Conservation (phyloP, 2,797 vertebrate genomes). For the Pseudochirops cupreus region DNA sequence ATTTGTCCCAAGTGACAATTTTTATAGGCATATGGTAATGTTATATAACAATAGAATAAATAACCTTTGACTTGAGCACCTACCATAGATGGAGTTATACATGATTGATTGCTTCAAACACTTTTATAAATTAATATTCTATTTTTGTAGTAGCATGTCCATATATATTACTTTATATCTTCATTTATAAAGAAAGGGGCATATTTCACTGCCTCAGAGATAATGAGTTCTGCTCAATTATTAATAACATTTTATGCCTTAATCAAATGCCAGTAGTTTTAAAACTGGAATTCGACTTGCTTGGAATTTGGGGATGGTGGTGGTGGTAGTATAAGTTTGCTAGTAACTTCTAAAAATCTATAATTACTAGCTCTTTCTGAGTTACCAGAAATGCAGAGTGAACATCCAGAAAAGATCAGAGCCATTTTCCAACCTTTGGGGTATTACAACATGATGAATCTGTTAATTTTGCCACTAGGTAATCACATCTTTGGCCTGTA, state of each 20-base stretch:
- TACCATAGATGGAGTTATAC: neutral
- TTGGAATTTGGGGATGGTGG: constrained; percentile 27
- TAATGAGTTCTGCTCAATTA: neutral
- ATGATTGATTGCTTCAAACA: neutral
- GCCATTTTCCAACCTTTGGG: constrained; percentile 9
- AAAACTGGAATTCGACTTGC: constrained; percentile 23
- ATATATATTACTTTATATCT: constrained; percentile 25
- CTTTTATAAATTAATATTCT: neutral
- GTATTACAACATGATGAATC: neutral
- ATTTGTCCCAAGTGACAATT: constrained; percentile 7
- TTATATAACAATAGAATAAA: neutral
- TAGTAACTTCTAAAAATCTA: neutral
- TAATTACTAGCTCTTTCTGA: constrained; percentile 1
- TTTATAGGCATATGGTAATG: constrained; percentile 2
- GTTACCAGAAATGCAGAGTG: neutral
- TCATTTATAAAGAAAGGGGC: constrained; percentile 24
- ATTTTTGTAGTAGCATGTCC: constrained; percentile 15
- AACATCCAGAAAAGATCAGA: constrained; percentile 5
- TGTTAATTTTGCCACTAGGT: constrained; percentile 37
- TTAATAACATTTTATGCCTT: constrained; percentile 31
- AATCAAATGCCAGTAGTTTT: constrained; percentile 20
- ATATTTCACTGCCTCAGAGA: constrained; percentile 5
- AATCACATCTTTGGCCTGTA: constrained; percentile 19
- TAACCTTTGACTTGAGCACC: constrained; percentile 30
- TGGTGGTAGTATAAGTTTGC: neutral